phyloP scores from a whole-genome alignment of 2,797 vertebrate genomes.

The Prionace glauca region DNA sequence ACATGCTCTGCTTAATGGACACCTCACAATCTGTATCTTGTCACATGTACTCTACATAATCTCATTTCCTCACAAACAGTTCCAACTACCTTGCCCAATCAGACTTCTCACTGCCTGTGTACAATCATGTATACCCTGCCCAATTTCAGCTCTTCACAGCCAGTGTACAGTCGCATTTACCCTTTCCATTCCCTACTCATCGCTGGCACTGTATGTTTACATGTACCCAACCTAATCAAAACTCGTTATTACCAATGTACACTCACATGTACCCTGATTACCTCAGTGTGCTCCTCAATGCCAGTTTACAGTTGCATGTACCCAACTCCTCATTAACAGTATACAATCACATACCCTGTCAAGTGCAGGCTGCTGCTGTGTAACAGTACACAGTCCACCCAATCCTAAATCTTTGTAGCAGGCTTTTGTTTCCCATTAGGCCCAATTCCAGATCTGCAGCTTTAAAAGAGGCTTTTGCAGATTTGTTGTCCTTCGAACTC shows the following conservation, averaged over 20 bases:
- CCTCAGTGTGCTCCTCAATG: neutral
- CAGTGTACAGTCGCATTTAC: neutral
- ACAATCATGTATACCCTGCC: neutral
- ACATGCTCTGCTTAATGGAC: no score
- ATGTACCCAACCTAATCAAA: neutral
- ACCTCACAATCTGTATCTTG: no score
- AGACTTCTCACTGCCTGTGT: neutral
- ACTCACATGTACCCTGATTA: neutral
- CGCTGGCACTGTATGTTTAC: neutral
- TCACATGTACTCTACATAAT: neutral
- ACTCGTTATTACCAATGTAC: neutral
- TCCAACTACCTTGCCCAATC: neutral
- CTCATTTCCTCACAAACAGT: neutral
- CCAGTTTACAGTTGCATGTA: neutral
- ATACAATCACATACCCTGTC: neutral
- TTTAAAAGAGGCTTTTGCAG: constrained; percentile 18
- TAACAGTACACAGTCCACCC: neutral
- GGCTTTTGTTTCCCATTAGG: neutral
- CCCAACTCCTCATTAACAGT: neutral
- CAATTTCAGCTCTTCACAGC: neutral
- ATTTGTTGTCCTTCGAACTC: constrained; percentile 14
- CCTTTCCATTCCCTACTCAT: neutral
- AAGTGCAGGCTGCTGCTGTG: neutral
- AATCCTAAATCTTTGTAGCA: neutral
- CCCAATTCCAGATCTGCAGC: neutral